Conservation (phyloP, 2,797 vertebrate species). For the Erpetoichthys calabaricus region DNA sequence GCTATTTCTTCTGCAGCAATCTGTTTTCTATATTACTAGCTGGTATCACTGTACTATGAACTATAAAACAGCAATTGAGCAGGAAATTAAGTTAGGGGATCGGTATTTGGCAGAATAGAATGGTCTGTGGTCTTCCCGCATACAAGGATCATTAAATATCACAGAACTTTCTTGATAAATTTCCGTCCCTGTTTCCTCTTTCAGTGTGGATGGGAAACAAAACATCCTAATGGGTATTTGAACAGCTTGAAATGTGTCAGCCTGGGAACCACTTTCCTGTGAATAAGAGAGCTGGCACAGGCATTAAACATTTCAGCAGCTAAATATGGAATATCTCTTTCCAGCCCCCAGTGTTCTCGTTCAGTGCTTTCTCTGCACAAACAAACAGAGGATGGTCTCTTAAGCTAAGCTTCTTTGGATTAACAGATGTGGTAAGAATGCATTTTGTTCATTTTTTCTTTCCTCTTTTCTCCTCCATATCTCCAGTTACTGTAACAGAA, state of each 20-base stretch:
- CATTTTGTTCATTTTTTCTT: constrained; percentile 17
- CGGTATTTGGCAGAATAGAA: constrained; percentile 67
- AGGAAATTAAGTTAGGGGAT: constrained; percentile 78
- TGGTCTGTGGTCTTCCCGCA: constrained; percentile 58
- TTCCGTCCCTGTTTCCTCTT: constrained; percentile 35
- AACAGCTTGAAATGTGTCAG: constrained; percentile 63
- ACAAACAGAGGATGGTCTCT: constrained; percentile 32
- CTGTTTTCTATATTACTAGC: constrained; percentile 74
- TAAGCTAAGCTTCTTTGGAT: constrained; percentile 31
- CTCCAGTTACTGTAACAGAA: constrained; percentile 20
- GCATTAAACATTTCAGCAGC: constrained; percentile 43
- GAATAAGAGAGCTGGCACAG: constrained; percentile 47
- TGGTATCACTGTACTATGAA: constrained; percentile 70
- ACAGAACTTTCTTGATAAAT: constrained; percentile 62
- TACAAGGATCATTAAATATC: constrained; percentile 76
- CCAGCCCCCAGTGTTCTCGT: constrained; percentile 5
- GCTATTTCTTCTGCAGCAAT: constrained; percentile 52
- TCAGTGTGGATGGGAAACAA: constrained; percentile 49
- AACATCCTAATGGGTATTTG: constrained; percentile 69
- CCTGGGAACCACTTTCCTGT: constrained; percentile 51
- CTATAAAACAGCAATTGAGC: constrained; percentile 78
- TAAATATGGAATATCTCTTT: constrained; percentile 31
- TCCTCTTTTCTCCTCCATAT: constrained; percentile 14
- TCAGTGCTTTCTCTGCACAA: constrained; percentile 26
- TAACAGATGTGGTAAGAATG: constrained; percentile 28